These are phyloP conservation scores for Neosalanx taihuensis DNA, from an alignment of 2,797 vertebrate species.

Conservation along the genomic window DNA sequence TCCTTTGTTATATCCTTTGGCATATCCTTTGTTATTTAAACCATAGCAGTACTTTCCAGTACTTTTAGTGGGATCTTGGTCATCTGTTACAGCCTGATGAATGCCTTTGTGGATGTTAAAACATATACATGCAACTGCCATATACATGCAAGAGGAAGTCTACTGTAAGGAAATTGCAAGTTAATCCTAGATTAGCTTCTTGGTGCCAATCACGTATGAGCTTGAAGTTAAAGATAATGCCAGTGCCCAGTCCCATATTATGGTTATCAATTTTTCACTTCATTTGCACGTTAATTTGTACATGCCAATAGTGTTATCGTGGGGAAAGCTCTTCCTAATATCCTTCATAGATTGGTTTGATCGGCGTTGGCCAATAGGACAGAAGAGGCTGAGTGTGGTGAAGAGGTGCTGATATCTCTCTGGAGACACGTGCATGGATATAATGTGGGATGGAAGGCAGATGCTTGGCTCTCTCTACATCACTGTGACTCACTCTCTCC, in stretches of 20 bases:
- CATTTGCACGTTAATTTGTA: not conserved
- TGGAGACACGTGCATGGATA: not conserved
- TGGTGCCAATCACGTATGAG: not conserved
- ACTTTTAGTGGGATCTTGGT: not conserved
- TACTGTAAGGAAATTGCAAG: not conserved
- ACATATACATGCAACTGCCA: not conserved
- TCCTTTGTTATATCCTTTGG: not conserved
- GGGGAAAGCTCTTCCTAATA: not conserved
- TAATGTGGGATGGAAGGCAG: not conserved
- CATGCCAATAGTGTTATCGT: not conserved
- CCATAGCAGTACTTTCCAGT: not conserved
- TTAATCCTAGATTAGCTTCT: not conserved
- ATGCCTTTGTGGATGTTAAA: conserved; percentile 1
- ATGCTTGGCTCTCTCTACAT: conserved; percentile 1
- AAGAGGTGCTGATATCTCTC: not conserved
- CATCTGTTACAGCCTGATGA: conserved; percentile 15
- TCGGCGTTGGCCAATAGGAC: not conserved
- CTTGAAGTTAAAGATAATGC: not conserved
- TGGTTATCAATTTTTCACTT: conserved; percentile 7
- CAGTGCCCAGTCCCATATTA: not conserved
- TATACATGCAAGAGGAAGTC: conserved; percentile 13
- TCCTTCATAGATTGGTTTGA: not conserved
- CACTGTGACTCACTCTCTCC: conserved; percentile 26
- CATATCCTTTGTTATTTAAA: not conserved
- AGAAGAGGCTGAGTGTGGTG: conserved; percentile 25